Evolutionary conservation across 2,888 invertebrate species (phyloP).

Genomic region (Cistogaster globosa): DNA sequence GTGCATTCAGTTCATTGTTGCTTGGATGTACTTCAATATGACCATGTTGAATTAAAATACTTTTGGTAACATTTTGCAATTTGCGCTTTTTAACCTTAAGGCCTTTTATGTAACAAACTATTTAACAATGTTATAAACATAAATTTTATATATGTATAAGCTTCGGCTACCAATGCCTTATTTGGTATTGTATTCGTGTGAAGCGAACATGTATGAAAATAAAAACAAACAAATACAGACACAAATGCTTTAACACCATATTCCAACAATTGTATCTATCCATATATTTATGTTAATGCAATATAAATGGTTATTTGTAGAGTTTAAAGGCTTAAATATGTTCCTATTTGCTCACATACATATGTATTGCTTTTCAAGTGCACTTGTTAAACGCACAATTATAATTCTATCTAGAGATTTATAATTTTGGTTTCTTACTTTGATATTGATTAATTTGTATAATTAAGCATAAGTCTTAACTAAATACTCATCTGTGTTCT

Average conservation of each 20-base stretch:
- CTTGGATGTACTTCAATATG: background rate
- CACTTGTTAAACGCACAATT: constrained; percentile 61
- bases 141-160: constrained; percentile 37
- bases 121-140: constrained; percentile 47
- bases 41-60: constrained; percentile 37
- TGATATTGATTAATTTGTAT: constrained; percentile 67
- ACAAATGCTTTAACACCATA: constrained; percentile 41
- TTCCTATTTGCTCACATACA: background rate
- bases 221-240: constrained; percentile 10
- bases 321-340: constrained; percentile 16
- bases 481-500: constrained; percentile 27
- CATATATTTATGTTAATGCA: constrained; percentile 13
- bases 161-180: constrained; percentile 4
- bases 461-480: constrained; percentile 58
- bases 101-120: constrained; percentile 57
- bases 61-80: constrained; percentile 64
- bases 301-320: constrained; percentile 15
- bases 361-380: constrained; percentile 23
- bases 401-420: constrained; percentile 61
- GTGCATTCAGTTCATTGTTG: background rate
- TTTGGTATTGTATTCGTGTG: constrained; percentile 12
- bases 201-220: constrained; percentile 4
- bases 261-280: constrained; percentile 3
- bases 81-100: constrained; percentile 62
- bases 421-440: constrained; percentile 64